phyloP scores from a whole-genome alignment of 1,140 invertebrate genomes.

The Cotesia typhae region DNA sequence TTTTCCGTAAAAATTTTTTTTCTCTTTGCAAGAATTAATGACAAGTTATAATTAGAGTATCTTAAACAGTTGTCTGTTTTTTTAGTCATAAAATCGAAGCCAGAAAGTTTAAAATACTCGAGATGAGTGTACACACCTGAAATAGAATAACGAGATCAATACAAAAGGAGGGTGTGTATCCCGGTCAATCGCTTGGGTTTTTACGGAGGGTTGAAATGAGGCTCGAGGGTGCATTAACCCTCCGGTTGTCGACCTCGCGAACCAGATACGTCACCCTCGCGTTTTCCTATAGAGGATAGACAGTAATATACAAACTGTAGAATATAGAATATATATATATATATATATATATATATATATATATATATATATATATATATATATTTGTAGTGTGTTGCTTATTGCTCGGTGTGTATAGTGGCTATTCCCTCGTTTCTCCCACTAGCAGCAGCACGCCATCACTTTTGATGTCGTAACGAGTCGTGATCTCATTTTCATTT shows the following conservation, averaged over 20 bases:
- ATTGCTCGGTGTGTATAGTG: no score
- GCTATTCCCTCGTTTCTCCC: conserved; percentile 11
- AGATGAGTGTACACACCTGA: neutral
- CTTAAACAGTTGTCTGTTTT: no score
- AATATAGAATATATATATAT: neutral
- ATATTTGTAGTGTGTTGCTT: neutral
- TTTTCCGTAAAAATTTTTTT: no score
- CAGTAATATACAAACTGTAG: conserved; percentile 15
- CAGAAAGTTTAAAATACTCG: no score
- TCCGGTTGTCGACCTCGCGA: conserved; percentile 59
- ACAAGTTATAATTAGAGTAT: no score
- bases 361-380: no score
- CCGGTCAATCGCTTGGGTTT: conserved; percentile 40
- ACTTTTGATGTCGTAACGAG: conserved; percentile 66
- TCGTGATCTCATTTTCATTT: conserved; percentile 68
- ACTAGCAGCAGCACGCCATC: conserved; percentile 44
- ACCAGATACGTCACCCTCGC: conserved; percentile 59
- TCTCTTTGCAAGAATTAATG: no score
- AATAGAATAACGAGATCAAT: conserved; percentile 4
- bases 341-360: no score
- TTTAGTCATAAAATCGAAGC: no score
- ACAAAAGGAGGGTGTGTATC: conserved; percentile 21
- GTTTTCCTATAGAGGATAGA: conserved; percentile 15
- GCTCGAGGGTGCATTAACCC: conserved; percentile 61
- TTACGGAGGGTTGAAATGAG: conserved; percentile 54